Percentiles rank a stretch among this genome's conserved stretches.
These are phyloP conservation scores for Pemphigus obesinymphae DNA, from an alignment of 1,140 invertebrate genomes.

Conservation along the genomic window DNA sequence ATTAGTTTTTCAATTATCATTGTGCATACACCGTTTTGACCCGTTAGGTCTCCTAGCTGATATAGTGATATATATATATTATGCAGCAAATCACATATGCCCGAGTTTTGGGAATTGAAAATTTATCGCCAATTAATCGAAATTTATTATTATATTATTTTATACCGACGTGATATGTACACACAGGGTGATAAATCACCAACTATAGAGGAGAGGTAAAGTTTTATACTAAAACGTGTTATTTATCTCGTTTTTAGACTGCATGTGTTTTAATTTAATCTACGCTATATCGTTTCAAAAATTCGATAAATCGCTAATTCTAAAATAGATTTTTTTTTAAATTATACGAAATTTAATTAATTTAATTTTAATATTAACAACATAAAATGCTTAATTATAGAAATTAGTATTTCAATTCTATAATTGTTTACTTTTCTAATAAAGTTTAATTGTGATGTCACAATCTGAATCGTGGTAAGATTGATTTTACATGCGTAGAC, in stretches of 20 bases:
- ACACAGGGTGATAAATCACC: conserved; percentile 24
- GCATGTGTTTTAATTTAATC: neutral
- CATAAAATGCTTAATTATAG: too few relatives aligned
- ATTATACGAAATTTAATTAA: too few relatives aligned
- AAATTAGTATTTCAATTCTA: too few relatives aligned
- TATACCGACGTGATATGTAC: conserved; percentile 1
- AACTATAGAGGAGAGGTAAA: neutral
- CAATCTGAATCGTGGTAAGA: too few relatives aligned
- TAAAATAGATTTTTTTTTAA: too few relatives aligned
- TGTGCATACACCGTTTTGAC: conserved; percentile 4
- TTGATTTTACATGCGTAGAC: too few relatives aligned
- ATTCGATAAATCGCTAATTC: too few relatives aligned
- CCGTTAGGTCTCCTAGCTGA: conserved; percentile 4
- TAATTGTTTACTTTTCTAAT: too few relatives aligned
- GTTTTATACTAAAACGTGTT: conserved; percentile 11
- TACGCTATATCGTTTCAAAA: neutral
- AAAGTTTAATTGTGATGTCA: too few relatives aligned
- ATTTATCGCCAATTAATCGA: conserved; percentile 37
- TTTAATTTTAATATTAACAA: too few relatives aligned
- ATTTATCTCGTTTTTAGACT: neutral
- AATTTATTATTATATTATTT: conserved; percentile 33
- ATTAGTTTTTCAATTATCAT: conserved; percentile 30
- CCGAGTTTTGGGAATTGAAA: neutral
- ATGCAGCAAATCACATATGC: neutral
- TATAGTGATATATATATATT: neutral